A percentile compares a stretch with the other conserved stretches of the same genome.
Conservation (phyloP, 2,888 invertebrate species). For the Rotaria magnacalcarata region DNA sequence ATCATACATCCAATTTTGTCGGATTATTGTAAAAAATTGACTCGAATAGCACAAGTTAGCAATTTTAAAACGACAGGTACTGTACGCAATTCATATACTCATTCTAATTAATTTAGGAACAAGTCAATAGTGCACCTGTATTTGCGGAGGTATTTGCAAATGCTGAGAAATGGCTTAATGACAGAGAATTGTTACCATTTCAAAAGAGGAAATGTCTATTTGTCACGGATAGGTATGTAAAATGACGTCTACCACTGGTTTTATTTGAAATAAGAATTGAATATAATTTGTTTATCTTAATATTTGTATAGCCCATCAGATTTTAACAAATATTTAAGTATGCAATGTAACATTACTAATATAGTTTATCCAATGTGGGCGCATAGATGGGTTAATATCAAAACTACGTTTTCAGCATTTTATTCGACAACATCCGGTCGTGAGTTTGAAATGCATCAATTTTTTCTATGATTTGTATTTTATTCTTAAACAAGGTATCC, state of each 20-base stretch:
- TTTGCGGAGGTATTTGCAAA: slow-evolving; percentile 61
- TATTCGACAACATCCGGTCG: slow-evolving; percentile 54
- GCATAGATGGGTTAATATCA: slow-evolving; percentile 63
- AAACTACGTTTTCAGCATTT: slow-evolving; percentile 62
- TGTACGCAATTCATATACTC: neutral
- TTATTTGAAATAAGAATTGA: too few relatives aligned
- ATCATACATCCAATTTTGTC: slow-evolving; percentile 60
- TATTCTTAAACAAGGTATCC: neutral
- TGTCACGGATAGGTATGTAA: slow-evolving; percentile 63
- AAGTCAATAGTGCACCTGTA: slow-evolving; percentile 62
- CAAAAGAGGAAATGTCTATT: slow-evolving; percentile 59
- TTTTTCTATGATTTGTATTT: neutral
- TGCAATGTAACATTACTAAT: slow-evolving; percentile 61
- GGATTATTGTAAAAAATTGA: slow-evolving; percentile 63
- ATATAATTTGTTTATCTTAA: neutral
- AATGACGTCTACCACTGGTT: too few relatives aligned
- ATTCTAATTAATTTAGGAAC: slow-evolving; percentile 53
- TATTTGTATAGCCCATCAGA: slow-evolving; percentile 61
- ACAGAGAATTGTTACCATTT: slow-evolving; percentile 55
- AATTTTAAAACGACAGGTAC: neutral
- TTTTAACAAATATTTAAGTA: slow-evolving; percentile 64
- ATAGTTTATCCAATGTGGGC: slow-evolving; percentile 57
- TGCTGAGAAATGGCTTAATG: slow-evolving; percentile 62
- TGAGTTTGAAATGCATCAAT: neutral
- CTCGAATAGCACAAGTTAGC: slow-evolving; percentile 62